These are phyloP conservation scores for Vireo altiloquus DNA, from an alignment of 2,113 vertebrate species.

Conservation along the genomic window DNA sequence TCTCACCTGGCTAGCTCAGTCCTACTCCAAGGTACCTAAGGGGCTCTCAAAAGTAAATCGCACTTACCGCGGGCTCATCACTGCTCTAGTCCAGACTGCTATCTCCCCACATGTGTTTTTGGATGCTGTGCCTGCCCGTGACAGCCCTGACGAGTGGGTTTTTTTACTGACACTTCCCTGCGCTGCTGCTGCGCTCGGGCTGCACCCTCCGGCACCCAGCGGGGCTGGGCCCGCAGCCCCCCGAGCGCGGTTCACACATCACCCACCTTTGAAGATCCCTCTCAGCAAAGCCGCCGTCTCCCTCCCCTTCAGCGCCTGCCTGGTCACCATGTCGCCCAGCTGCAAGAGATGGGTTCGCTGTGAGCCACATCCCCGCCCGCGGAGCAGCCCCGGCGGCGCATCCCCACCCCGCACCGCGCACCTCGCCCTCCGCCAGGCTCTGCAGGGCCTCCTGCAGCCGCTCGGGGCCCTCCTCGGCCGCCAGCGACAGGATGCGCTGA, in stretches of 20 bases:
- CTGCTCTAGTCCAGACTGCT: rapidly evolving
- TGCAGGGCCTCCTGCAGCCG: constrained; percentile 68
- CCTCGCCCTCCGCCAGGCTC: constrained; percentile 61
- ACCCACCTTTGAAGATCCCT: constrained; percentile 87
- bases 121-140: background rate
- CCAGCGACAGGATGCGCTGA: constrained; percentile 64
- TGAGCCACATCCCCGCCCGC: background rate
- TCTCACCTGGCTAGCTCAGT: background rate
- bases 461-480: constrained; percentile 59
- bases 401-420: background rate
- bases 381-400: background rate
- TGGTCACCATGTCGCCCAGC: constrained; percentile 77
- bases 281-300: constrained; percentile 78
- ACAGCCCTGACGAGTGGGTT: background rate
- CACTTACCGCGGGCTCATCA: no score
- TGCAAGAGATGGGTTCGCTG: constrained; percentile 31
- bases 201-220: background rate
- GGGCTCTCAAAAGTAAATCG: background rate
- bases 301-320: constrained; percentile 82
- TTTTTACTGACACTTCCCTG: background rate
- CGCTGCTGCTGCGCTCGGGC: background rate
- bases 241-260: background rate
- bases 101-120: rapidly evolving
- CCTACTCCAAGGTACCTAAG: no score
- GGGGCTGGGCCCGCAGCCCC: background rate